Evolutionary conservation across 2,113 vertebrate species (phyloP), one percentile per base, ranked within the genome.

Genomic region (Poecilia latipinna): DNA sequence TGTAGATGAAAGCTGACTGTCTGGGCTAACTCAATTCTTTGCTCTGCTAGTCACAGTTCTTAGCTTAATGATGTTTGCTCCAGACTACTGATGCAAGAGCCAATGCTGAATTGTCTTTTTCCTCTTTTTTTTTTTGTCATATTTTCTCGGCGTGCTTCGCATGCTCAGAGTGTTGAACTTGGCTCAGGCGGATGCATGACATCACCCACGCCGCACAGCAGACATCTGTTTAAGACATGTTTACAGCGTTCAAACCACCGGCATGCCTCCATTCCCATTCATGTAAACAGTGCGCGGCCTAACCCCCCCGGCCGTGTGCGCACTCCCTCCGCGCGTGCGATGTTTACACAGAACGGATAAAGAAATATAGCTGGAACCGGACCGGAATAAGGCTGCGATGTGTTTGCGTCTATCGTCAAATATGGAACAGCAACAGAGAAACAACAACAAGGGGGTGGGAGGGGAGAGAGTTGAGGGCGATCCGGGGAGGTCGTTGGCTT

Each of bases 21-120:
- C 79, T 78, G 81, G 72, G 74, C 77, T 88, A 86, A 91, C 86
- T 91, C 86, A 88, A 86, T 91, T 89, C 86, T 89, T 87, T 88
- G 91, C 92, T 93, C 92, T 68, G 82, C 85, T 90, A 80, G 91
- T 88, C 89, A 86, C 83, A 85, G 70, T 86, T 82, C 85, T 84
- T 76, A 65, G 64, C 74, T 60, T 86, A 88, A 91, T 89, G 82
- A 88, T 90, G 87, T 89, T 91, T 88, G 85, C 85, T 86, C 65
- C 83, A 83, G 79, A 84, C 86, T 83, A 62, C 86, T 79, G 76
- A 90, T 85, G 89, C 75, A 77, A 61, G 51, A 42, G 74, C 67
- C 78, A 61, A 65, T 28, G 72, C 61, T 78, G 80, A 68, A 80
- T 83, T 80, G 84, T 79, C 82, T 88, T 86, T 83, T 81, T 91